Evolutionary conservation across 2,888 invertebrate species (phyloP).

Genomic region (Drosophila algonquin): DNA sequence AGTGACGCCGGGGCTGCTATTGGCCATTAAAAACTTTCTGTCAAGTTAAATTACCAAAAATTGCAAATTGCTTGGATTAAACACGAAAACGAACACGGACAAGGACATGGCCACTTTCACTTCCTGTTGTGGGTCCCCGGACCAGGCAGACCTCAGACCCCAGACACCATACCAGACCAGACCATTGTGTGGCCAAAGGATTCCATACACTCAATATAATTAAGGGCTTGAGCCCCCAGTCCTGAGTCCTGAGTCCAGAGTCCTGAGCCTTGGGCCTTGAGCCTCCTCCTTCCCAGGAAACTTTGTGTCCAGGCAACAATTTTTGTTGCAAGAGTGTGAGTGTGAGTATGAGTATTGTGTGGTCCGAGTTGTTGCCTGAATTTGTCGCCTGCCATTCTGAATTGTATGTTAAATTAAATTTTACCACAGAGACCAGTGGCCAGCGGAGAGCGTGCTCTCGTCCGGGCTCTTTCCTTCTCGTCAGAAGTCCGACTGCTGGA

Average conservation of each 20-base stretch:
- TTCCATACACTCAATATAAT: slow-evolving; percentile 82
- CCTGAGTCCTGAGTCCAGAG: slow-evolving; percentile 58
- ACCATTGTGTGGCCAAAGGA: slow-evolving; percentile 78
- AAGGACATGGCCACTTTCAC: slow-evolving; percentile 71
- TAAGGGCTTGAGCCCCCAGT: slow-evolving; percentile 77
- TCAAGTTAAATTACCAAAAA: slow-evolving; percentile 82
- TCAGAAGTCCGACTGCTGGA: background rate
- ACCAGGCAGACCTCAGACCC: slow-evolving; percentile 1
- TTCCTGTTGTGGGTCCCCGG: slow-evolving; percentile 53
- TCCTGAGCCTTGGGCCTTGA: slow-evolving; percentile 11
- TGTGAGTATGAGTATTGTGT: slow-evolving; percentile 48
- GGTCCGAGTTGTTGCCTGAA: slow-evolving; percentile 56
- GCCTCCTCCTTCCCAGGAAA: slow-evolving; percentile 9
- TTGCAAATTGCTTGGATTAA: slow-evolving; percentile 82
- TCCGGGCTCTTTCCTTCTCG: background rate
- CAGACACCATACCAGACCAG: slow-evolving; percentile 6
- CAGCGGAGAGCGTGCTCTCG: slow-evolving; percentile 11
- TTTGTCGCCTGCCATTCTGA: slow-evolving; percentile 66
- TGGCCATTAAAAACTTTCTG: slow-evolving; percentile 77
- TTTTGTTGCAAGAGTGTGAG: slow-evolving; percentile 42
- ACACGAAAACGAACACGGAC: slow-evolving; percentile 62
- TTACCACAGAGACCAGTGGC: slow-evolving; percentile 72
- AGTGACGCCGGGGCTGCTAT: slow-evolving; percentile 25
- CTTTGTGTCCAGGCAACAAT: slow-evolving; percentile 72
- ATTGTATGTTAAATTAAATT: slow-evolving; percentile 80